Evolutionary conservation across 2,113 vertebrate species (phyloP).

Genomic region (Muntiacus reevesi): DNA sequence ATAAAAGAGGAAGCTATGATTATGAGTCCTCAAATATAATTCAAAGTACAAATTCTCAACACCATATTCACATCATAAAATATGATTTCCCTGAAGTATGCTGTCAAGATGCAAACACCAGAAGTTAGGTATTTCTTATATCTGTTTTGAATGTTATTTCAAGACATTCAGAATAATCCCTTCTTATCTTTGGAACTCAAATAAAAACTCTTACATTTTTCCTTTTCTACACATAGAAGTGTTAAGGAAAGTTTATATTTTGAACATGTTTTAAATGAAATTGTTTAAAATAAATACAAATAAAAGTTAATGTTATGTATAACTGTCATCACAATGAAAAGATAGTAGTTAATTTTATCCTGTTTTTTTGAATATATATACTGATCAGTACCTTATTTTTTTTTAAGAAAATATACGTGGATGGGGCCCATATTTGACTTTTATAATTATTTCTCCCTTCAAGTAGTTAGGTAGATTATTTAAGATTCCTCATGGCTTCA

Average conservation of each 20-base stretch:
- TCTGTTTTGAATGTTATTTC: background rate
- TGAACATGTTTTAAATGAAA: background rate
- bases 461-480: background rate
- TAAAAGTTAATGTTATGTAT: background rate
- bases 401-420: background rate
- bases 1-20: background rate
- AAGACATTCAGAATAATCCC: background rate
- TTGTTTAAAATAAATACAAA: background rate
- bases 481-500: background rate
- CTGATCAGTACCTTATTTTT: background rate
- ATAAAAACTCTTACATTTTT: background rate
- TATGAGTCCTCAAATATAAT: background rate
- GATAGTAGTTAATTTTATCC: background rate
- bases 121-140: slow-evolving; percentile 17
- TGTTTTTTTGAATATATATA: background rate
- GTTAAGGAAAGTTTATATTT: background rate
- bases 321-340: background rate
- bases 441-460: background rate
- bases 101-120: background rate
- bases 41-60: background rate
- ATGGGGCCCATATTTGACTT: background rate
- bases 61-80: background rate
- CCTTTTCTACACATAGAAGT: background rate
- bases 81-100: background rate
- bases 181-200: slow-evolving; percentile 30